Evolutionary conservation across 2,797 vertebrate species (phyloP).

Genomic region (Tenualosa thibaudeaui): DNA sequence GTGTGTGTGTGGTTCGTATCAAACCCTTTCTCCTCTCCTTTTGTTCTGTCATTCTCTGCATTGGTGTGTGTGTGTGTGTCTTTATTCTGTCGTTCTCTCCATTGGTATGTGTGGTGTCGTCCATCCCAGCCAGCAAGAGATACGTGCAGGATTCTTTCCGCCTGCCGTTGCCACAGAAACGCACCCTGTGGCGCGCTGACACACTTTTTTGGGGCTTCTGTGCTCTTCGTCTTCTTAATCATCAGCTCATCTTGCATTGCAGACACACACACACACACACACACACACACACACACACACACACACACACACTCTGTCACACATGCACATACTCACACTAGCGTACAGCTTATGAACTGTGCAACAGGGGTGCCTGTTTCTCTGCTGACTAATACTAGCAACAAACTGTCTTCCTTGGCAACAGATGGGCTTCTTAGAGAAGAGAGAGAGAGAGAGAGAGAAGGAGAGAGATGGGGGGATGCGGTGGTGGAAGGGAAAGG

Average conservation of each 20-base stretch:
- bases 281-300: neutral
- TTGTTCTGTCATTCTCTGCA: neutral
- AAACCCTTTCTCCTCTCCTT: neutral
- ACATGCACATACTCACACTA: neutral
- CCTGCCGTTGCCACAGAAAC: constrained; percentile 16
- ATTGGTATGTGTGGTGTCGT: constrained; percentile 14
- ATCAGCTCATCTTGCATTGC: neutral
- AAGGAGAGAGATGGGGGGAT: too few relatives aligned
- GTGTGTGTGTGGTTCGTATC: neutral
- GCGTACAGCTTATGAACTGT: neutral
- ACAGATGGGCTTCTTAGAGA: neutral
- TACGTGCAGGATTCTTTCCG: neutral
- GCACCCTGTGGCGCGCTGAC: constrained; percentile 10
- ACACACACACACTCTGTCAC: neutral
- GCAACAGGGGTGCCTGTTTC: neutral
- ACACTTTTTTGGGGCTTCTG: constrained; percentile 14
- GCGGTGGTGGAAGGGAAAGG: too few relatives aligned
- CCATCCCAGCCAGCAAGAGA: neutral
- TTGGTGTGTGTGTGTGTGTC: constrained; percentile 19
- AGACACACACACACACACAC: neutral
- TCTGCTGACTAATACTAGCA: neutral
- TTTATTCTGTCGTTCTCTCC: neutral
- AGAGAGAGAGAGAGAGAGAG: too few relatives aligned
- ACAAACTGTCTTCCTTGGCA: neutral
- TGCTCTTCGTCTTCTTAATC: neutral